Evolutionary conservation across 2,888 invertebrate genomes (phyloP), one percentile per base, ranked within the genome.

Genomic region (Drosophila nr. perissopoda): DNA sequence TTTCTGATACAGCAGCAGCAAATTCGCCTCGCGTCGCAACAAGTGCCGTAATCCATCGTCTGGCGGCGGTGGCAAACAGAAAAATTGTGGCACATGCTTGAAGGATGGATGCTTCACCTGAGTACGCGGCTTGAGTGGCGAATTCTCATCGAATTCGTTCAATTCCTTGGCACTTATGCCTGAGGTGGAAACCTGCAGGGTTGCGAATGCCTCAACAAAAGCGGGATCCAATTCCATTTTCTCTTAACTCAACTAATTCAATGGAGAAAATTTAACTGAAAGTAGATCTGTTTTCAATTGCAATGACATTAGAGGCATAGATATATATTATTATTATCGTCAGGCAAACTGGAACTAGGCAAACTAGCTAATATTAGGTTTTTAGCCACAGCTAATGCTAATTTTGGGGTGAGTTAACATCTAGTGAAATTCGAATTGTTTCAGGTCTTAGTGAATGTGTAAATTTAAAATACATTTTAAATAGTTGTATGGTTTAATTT

Each of bases 21-120:
- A 97, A 88, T 98, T 94, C 0, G 98, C 97, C 92, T 98, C 98
- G 93, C 98, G 98, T 65, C 98, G 94, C 49, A 98, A 93, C 92
- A 97, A 97, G 90, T 97, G 96, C 2, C 96, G 94, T 5, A 98
- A 90, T 8, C 96, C 94, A 88, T 98, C 97, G 82, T 96, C 96
- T 58, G 96, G 95, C 60, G 95, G 95, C 0, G 98, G 98, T 2
- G 97, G 93, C 94, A 95, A 95, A 88, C 95, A 96, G 90, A 96
- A 96, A 92, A 97, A 97, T 91, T 95, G 95, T 0, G 97, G 97
- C 88, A 97, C 96, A 60, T 94, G 94, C 80, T 94, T 94, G 81
- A 95, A 93, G 0, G 92, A 92, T 2, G 86, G 81, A 74, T 92
- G 89, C 1, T 62, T 48, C 0, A 54, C 29, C n/a, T 72, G 67